Conservation (phyloP, 2,113 vertebrate genomes). For the Corvus moneduloides region DNA sequence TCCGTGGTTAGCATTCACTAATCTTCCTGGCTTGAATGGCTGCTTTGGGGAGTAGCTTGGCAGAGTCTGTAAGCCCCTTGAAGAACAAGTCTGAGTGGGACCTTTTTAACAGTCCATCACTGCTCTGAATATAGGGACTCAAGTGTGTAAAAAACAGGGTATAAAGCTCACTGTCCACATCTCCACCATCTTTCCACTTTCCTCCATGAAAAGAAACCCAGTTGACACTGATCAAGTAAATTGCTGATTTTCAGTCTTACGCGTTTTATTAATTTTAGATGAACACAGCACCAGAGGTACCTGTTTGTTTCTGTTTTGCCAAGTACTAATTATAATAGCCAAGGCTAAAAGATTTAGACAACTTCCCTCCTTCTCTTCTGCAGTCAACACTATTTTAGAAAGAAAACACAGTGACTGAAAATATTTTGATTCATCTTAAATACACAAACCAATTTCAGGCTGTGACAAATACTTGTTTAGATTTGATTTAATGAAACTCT, state of each 20-base stretch:
- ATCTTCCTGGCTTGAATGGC: neutral
- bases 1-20: neutral
- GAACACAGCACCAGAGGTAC: neutral
- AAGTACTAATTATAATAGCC: neutral
- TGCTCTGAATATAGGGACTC: neutral
- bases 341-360: neutral
- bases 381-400: neutral
- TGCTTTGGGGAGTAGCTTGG: neutral
- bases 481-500: neutral
- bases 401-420: neutral
- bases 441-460: neutral
- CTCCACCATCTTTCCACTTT: neutral
- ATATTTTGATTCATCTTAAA: neutral
- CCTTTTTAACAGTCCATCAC: neutral
- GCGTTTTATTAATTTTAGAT: neutral
- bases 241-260: neutral
- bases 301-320: neutral
- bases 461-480: neutral
- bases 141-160: neutral
- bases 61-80: neutral
- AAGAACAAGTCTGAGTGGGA: neutral
- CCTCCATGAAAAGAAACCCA: neutral
- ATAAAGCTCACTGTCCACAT: neutral
- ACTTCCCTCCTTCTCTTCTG: slow-evolving; percentile 7
- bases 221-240: neutral